Evolutionary conservation across 2,797 vertebrate species (phyloP).

Genomic region (Perodicticus potto): DNA sequence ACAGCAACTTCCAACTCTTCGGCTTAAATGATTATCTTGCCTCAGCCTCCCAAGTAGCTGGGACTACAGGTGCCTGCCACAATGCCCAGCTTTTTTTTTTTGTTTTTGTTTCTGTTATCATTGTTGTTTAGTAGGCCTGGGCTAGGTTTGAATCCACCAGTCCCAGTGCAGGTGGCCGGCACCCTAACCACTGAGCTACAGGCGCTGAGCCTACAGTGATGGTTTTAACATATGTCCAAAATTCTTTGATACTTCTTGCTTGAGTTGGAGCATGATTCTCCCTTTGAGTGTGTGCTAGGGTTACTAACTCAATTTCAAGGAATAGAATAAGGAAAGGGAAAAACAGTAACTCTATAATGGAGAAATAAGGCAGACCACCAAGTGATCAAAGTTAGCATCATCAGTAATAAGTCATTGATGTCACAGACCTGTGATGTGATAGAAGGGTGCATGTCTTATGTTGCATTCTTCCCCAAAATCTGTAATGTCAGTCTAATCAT

Average conservation of each 20-base stretch:
- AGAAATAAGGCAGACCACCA: background rate
- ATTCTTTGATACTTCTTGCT: background rate
- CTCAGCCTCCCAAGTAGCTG: no score
- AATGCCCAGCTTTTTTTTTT: no score
- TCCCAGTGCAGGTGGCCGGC: no score
- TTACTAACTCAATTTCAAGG: background rate
- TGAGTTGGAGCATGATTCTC: background rate
- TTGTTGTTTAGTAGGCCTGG: no score
- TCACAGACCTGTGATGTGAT: background rate
- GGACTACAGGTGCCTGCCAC: no score
- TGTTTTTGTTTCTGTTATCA: no score
- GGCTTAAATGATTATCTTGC: no score
- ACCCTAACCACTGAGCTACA: no score
- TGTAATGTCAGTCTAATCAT: background rate
- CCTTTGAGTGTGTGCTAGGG: conserved; percentile 4
- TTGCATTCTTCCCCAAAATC: background rate
- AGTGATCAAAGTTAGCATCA: background rate
- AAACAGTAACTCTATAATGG: background rate
- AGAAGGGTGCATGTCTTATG: background rate
- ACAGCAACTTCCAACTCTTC: no score
- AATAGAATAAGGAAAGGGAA: conserved; percentile 8
- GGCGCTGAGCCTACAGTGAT: background rate
- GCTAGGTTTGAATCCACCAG: no score
- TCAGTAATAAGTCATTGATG: background rate
- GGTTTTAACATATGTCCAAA: conserved; percentile 14